These are phyloP conservation scores for Naja naja DNA, from an alignment of 2,113 vertebrate species.

Conservation along the genomic window DNA sequence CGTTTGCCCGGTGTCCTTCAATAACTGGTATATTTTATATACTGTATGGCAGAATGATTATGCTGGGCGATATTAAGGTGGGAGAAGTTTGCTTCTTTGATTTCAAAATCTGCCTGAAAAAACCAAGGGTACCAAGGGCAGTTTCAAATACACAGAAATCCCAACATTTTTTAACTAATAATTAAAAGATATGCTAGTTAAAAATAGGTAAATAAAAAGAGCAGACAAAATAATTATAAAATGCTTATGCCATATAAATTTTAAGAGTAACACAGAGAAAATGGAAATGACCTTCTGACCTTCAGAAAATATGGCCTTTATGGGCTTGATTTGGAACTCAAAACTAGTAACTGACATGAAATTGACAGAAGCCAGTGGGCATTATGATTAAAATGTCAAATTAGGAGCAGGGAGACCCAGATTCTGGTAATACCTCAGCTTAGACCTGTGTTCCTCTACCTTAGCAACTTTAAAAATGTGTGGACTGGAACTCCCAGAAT, in stretches of 20 bases:
- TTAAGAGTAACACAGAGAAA: not conserved
- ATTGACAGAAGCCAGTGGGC: not conserved
- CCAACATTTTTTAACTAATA: not conserved
- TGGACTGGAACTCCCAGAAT: not conserved
- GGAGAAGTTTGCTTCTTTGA: not conserved
- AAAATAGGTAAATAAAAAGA: not conserved
- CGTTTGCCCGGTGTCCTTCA: not conserved
- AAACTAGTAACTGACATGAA: not conserved
- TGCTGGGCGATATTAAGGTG: not conserved
- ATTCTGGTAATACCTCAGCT: not conserved
- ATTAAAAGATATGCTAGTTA: not conserved
- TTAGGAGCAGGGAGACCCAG: not conserved
- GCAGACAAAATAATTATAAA: not conserved
- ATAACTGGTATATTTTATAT: not conserved
- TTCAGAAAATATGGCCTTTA: not conserved
- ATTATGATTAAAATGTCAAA: too few relatives aligned
- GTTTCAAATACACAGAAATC: not conserved
- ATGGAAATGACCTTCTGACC: not conserved
- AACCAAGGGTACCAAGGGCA: not conserved
- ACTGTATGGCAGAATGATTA: not conserved
- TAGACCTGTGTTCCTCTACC: not conserved
- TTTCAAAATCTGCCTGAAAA: not conserved
- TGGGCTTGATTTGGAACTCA: not conserved
- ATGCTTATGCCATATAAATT: not conserved
- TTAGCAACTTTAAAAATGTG: not conserved